A percentile compares a stretch with the other conserved stretches of the same genome.
Evolutionary conservation across 2,797 vertebrate species (phyloP).

Genomic region (Mormyrus hasselquistii): DNA sequence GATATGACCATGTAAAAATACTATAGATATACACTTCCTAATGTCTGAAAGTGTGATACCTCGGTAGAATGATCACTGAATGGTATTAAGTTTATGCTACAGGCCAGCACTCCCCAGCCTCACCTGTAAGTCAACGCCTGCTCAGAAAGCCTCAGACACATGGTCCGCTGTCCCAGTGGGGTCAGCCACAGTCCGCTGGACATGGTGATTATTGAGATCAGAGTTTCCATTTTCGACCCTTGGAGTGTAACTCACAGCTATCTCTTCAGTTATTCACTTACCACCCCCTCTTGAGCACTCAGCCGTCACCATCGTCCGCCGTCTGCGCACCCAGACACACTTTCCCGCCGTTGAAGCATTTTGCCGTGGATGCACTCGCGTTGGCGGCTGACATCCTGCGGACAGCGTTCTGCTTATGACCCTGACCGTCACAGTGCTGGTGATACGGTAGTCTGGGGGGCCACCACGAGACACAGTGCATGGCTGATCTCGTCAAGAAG

Average conservation of each 20-base stretch:
- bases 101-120: neutral
- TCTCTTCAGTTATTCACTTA: neutral
- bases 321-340: neutral
- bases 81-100: neutral
- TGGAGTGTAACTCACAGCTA: neutral
- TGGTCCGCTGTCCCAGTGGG: neutral
- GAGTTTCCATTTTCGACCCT: neutral
- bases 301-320: neutral
- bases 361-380: neutral
- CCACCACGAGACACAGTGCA: neutral
- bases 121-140: neutral
- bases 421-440: neutral
- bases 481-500: neutral
- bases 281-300: neutral
- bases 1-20: neutral
- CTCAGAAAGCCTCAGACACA: neutral
- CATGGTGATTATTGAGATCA: neutral
- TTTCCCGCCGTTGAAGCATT: neutral
- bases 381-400: neutral
- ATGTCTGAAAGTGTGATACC: neutral
- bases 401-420: neutral
- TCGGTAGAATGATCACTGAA: neutral
- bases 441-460: neutral
- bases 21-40: neutral
- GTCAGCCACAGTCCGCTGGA: neutral